Conservation (phyloP, 2,888 invertebrate species). For the Callyntrura sp. region DNA sequence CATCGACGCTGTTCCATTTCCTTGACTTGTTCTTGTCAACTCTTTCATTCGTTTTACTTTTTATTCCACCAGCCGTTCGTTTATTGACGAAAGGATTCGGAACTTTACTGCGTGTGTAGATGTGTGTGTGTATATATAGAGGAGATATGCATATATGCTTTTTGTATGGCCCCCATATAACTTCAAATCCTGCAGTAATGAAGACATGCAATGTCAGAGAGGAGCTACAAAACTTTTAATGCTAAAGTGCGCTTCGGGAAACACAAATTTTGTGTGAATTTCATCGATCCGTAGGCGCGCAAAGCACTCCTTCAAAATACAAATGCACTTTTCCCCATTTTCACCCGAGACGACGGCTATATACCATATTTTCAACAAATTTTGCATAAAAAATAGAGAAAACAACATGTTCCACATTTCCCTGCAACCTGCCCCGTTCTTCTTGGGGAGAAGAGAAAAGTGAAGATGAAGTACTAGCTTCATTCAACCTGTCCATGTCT, state of each 20-base stretch:
- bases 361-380: neutral
- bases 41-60: constrained; percentile 71
- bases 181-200: constrained; percentile 18
- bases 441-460: neutral
- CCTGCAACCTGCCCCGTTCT: neutral
- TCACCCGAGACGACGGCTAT: neutral
- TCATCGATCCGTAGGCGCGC: constrained; percentile 4
- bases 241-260: neutral
- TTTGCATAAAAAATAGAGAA: constrained; percentile 2
- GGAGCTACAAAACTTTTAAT: constrained; percentile 38
- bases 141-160: neutral
- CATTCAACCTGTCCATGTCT: constrained; percentile 2
- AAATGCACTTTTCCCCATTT: neutral
- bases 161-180: too few relatives aligned
- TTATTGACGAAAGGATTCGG: constrained; percentile 73
- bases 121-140: too few relatives aligned
- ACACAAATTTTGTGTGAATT: constrained; percentile 11
- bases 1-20: constrained; percentile 83
- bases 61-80: constrained; percentile 54
- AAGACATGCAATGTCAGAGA: constrained; percentile 1
- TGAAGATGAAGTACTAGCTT: neutral
- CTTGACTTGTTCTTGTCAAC: constrained; percentile 80
- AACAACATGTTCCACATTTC: neutral
- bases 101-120: neutral
- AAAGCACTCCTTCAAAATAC: neutral